Evolutionary conservation across 2,797 vertebrate species (phyloP).

Genomic region (Chlorospingus semifuscus): DNA sequence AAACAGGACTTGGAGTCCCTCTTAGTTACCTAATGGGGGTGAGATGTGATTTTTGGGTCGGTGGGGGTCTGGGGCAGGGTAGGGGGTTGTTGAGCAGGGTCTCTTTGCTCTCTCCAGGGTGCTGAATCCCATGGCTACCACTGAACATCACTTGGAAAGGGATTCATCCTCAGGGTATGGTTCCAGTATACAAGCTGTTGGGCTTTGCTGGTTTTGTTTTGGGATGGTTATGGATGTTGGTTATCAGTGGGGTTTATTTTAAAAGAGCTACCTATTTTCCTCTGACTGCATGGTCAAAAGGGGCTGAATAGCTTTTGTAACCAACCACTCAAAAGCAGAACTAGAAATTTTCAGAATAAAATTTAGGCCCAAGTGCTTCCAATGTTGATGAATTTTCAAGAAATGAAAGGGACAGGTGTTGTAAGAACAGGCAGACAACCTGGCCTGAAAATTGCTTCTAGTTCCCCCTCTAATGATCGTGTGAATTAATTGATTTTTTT

Average conservation of each 20-base stretch:
- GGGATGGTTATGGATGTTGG: not conserved
- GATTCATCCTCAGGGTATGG: fast-evolving
- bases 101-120: not conserved
- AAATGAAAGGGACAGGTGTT: not conserved
- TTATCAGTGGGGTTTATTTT: not conserved
- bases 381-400: not conserved
- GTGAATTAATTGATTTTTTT: not conserved
- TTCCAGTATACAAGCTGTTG: fast-evolving
- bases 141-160: fast-evolving
- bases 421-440: not conserved
- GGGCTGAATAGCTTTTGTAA: not conserved
- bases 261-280: not conserved
- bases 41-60: no score
- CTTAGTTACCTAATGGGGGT: no score
- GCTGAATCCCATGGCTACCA: not conserved
- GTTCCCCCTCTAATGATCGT: not conserved
- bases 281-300: not conserved
- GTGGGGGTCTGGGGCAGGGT: not conserved
- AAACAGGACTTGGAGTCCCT: not conserved
- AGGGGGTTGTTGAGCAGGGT: not conserved
- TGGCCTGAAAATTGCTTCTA: not conserved
- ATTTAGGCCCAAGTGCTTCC: not conserved
- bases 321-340: not conserved
- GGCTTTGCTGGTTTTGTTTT: not conserved
- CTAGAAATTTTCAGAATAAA: not conserved